Percentiles rank a stretch among this genome's conserved stretches.
phyloP scores from a whole-genome alignment of 1,140 invertebrate species.

The Cydia fagiglandana region DNA sequence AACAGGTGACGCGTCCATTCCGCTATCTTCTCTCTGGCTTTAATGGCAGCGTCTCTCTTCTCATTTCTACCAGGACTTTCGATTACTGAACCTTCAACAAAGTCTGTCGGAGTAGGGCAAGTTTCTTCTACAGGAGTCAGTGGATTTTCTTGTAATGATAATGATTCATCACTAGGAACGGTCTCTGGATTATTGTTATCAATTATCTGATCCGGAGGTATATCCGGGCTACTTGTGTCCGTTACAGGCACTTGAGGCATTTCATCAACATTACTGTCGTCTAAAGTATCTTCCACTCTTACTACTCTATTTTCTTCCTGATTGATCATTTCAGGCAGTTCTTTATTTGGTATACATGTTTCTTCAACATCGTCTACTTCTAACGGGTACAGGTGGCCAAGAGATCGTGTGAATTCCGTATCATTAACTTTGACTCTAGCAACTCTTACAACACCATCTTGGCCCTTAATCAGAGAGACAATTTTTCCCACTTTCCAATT shows the following conservation, averaged over 20 bases:
- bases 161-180: too few species aligned
- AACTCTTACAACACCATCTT: neutral
- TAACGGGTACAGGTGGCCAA: constrained; percentile 28
- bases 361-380: neutral
- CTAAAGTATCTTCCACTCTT: neutral
- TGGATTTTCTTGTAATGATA: too few species aligned
- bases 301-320: neutral
- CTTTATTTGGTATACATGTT: neutral
- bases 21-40: constrained; percentile 31
- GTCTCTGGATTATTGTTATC: neutral
- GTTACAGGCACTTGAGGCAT: neutral
- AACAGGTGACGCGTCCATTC: constrained; percentile 22
- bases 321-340: neutral
- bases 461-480: neutral
- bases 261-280: neutral
- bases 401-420: constrained; percentile 17
- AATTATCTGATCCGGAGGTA: neutral
- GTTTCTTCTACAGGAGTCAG: neutral
- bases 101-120: neutral
- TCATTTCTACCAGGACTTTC: neutral
- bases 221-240: neutral
- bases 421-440: constrained; percentile 9
- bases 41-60: constrained; percentile 9
- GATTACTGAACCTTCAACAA: neutral
- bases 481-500: constrained; percentile 33